Conservation (phyloP, 2,797 vertebrate genomes). For the Scyliorhinus canicula region DNA sequence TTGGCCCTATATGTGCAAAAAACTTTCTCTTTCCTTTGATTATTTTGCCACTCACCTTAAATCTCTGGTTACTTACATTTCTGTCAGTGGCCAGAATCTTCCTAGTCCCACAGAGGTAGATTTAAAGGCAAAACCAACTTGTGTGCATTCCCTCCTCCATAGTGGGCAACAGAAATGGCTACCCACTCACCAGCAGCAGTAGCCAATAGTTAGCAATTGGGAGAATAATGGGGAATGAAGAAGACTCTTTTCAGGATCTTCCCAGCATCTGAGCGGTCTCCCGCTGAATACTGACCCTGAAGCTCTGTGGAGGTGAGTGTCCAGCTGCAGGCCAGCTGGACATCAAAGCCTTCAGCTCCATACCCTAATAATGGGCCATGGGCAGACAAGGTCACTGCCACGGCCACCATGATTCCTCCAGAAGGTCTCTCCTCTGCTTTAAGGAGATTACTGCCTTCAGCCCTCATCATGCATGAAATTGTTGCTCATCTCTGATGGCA, state of each 20-base stretch:
- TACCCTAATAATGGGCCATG: background rate
- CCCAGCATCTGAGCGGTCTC: background rate
- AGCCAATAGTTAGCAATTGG: background rate
- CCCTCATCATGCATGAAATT: background rate
- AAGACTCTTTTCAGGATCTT: background rate
- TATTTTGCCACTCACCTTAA: background rate
- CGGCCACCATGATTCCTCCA: no score
- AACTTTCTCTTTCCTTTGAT: background rate
- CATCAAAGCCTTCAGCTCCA: background rate
- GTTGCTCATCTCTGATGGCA: background rate
- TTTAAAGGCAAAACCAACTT: background rate
- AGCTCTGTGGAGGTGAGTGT: background rate
- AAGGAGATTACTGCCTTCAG: background rate
- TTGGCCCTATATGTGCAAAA: no score
- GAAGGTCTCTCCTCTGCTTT: no score
- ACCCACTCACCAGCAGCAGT: no score
- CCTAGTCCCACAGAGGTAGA: background rate
- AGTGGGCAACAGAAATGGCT: background rate
- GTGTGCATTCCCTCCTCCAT: background rate
- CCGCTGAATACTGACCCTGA: background rate
- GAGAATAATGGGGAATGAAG: background rate
- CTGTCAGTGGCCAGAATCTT: background rate
- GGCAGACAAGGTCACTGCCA: background rate
- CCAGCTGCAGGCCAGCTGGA: background rate
- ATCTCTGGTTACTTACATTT: no score